A percentile compares a stretch with the other conserved stretches of the same genome.
Conservation (phyloP, 1,140 invertebrate genomes). For the Platyscapa corneri region DNA sequence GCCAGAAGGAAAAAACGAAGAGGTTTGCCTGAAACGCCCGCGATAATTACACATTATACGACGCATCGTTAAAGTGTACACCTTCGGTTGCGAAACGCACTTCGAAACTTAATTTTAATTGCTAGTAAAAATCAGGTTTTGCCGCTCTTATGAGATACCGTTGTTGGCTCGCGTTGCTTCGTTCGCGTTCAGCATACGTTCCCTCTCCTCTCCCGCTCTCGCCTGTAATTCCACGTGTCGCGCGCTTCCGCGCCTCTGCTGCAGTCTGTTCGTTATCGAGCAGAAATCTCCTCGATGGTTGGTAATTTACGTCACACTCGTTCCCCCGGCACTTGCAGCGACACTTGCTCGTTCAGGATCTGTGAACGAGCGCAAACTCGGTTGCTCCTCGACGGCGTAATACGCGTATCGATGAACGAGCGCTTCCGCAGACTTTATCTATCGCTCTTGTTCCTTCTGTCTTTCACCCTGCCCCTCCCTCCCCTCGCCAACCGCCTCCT, state of each 20-base stretch:
- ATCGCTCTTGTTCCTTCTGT: neutral
- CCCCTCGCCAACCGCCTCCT: too few relatives aligned
- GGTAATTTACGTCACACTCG: conserved; percentile 31
- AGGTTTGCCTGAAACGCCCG: conserved; percentile 28
- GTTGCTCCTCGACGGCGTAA: conserved; percentile 21
- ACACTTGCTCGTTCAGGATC: conserved; percentile 26
- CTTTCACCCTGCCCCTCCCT: neutral
- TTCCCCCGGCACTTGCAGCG: neutral
- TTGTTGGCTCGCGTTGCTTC: too few relatives aligned
- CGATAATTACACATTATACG: conserved; percentile 39
- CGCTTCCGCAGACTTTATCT: conserved; percentile 21
- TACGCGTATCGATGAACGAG: conserved; percentile 57
- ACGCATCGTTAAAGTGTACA: conserved; percentile 5
- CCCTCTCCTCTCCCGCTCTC: neutral
- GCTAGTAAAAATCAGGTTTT: conserved; percentile 28
- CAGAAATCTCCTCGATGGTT: conserved; percentile 15
- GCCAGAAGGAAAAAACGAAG: too few relatives aligned
- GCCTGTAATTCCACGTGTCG: conserved; percentile 13
- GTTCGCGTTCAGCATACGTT: too few relatives aligned
- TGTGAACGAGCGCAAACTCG: neutral
- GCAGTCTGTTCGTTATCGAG: conserved; percentile 37
- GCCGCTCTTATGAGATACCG: neutral
- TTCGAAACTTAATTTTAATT: conserved; percentile 44
- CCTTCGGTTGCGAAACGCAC: neutral
- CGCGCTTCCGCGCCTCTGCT: conserved; percentile 4